These are phyloP conservation scores for Hylomyscus alleni DNA, from an alignment of 2,797 vertebrate species.

Conservation along the genomic window DNA sequence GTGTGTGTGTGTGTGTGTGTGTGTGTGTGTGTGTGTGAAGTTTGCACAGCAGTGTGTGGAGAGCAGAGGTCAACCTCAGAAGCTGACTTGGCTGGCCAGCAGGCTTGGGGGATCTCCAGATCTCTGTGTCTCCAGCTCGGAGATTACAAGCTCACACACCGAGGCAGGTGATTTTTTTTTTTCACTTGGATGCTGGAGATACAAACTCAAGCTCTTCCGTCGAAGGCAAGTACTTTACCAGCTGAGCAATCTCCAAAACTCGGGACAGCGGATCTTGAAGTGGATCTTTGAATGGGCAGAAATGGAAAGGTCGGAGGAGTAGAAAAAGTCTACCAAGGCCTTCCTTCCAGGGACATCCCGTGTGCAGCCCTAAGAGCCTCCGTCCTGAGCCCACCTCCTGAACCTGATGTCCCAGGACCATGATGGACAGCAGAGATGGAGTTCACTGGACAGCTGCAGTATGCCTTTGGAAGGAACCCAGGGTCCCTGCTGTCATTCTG, in stretches of 20 bases:
- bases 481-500: background rate
- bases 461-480: rapidly evolving
- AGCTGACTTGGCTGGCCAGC: background rate
- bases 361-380: background rate
- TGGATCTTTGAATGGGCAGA: background rate
- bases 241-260: background rate
- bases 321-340: rapidly evolving
- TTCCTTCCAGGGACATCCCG: background rate
- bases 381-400: background rate
- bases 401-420: background rate
- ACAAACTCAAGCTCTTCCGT: background rate
- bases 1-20: background rate
- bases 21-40: no score
- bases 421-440: background rate
- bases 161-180: background rate
- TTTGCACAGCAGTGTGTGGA: background rate
- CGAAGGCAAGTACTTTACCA: background rate
- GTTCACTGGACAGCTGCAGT: rapidly evolving
- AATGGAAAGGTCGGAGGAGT: rapidly evolving
- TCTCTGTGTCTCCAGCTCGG: background rate
- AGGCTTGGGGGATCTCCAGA: background rate
- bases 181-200: background rate
- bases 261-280: no score
- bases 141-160: background rate
- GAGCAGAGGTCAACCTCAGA: background rate